phyloP scores from a whole-genome alignment of 2,797 vertebrate genomes.

The Nannoperca obscura region DNA sequence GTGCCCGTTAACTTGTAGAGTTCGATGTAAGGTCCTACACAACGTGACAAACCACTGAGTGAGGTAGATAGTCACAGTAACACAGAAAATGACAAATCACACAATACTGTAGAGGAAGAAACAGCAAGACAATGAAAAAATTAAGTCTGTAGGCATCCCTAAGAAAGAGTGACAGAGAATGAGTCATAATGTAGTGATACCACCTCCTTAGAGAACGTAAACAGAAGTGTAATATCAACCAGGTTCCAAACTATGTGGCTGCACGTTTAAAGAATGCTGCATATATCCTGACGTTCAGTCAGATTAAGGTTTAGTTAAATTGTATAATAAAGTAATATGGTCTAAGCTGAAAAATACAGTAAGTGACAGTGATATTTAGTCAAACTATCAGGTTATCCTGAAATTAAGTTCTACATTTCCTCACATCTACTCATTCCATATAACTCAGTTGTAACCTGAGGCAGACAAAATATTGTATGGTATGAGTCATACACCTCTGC shows the following conservation, averaged over 20 bases:
- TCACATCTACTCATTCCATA: background rate
- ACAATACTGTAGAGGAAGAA: constrained; percentile 11
- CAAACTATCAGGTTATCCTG: background rate
- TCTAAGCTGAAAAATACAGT: background rate
- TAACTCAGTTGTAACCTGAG: constrained; percentile 20
- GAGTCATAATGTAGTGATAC: constrained; percentile 33
- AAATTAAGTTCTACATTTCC: constrained; percentile 10
- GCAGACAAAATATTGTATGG: background rate
- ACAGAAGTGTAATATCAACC: constrained; percentile 10
- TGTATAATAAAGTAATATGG: background rate
- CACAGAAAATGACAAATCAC: constrained; percentile 3
- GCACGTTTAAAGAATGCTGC: background rate
- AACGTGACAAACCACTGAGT: constrained; percentile 5
- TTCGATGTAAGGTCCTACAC: constrained; percentile 19
- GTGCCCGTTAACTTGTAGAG: background rate
- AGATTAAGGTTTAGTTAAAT: constrained; percentile 4
- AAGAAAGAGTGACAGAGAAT: constrained; percentile 2
- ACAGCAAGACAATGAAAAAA: constrained; percentile 22
- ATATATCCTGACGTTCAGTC: background rate
- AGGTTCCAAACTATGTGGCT: background rate
- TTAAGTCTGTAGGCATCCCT: background rate
- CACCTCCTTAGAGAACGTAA: background rate
- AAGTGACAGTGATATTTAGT: background rate
- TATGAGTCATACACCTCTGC: background rate
- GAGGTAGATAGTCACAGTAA: background rate